phyloP scores from a whole-genome alignment of 2,888 invertebrate species.

The Polydrusus cervinus region DNA sequence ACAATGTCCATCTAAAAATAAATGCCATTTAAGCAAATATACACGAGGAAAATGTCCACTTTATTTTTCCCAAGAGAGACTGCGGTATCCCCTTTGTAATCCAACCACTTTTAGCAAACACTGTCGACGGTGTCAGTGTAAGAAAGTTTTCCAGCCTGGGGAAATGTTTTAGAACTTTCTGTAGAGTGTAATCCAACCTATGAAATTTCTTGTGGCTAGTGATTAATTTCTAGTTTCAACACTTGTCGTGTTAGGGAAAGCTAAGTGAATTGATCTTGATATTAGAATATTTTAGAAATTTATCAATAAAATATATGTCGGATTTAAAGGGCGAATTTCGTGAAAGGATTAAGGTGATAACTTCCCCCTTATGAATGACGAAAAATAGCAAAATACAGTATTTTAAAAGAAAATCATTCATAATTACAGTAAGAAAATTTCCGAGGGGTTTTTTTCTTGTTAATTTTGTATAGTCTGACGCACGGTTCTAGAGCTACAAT shows the following conservation, averaged over 20 bases:
- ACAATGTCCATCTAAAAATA: constrained; percentile 1
- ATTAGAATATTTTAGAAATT: neutral
- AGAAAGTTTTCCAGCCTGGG: constrained; percentile 21
- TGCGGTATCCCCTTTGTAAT: constrained; percentile 27
- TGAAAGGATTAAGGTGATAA: too few relatives aligned
- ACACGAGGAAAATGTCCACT: constrained; percentile 13
- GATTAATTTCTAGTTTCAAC: constrained; percentile 29
- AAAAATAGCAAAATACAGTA: too few relatives aligned
- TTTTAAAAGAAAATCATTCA: too few relatives aligned
- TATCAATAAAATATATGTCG: neutral
- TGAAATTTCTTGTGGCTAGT: constrained; percentile 35
- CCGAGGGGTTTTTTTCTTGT: too few relatives aligned
- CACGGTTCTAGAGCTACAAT: too few relatives aligned
- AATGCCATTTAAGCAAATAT: constrained; percentile 20
- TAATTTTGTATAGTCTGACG: too few relatives aligned
- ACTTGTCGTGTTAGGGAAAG: constrained; percentile 24
- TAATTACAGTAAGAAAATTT: too few relatives aligned
- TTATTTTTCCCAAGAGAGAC: constrained; percentile 25
- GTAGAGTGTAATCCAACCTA: constrained; percentile 37
- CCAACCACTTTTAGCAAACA: constrained; percentile 27
- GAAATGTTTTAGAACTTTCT: constrained; percentile 34
- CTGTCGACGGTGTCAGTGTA: constrained; percentile 24
- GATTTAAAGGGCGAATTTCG: too few relatives aligned
- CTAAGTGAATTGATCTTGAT: constrained; percentile 1
- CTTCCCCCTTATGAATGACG: too few relatives aligned